These are phyloP conservation scores for Thalassaphorura encarpata DNA, from an alignment of 1,140 invertebrate species.

Conservation along the genomic window DNA sequence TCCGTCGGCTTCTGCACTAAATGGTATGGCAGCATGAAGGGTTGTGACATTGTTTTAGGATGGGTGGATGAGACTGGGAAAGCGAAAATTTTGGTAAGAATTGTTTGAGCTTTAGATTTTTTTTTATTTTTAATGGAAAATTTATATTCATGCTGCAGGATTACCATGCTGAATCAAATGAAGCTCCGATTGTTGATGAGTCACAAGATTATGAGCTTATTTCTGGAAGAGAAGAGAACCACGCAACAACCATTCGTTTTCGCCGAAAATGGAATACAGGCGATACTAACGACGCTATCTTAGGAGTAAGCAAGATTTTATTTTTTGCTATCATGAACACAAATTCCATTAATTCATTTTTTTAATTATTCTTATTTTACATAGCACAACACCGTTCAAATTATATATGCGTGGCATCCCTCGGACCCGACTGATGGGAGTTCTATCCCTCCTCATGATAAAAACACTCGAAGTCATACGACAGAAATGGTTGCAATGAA, in stretches of 20 bases:
- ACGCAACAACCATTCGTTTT: slow-evolving; percentile 22
- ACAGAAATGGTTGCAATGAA: slow-evolving; percentile 10
- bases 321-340: not conserved
- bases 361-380: slow-evolving; percentile 1
- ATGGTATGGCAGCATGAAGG: slow-evolving; percentile 54
- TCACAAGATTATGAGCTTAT: slow-evolving; percentile 64
- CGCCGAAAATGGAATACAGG: slow-evolving; percentile 24
- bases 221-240: slow-evolving; percentile 55
- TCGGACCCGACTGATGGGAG: slow-evolving; percentile 7
- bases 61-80: slow-evolving; percentile 67
- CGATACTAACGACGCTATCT: slow-evolving; percentile 21
- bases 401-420: slow-evolving; percentile 31
- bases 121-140: not conserved
- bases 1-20: slow-evolving; percentile 59
- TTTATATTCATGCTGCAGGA: slow-evolving; percentile 49
- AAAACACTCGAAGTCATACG: slow-evolving; percentile 23
- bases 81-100: slow-evolving; percentile 56
- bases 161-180: slow-evolving; percentile 58
- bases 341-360: not conserved
- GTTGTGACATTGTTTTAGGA: slow-evolving; percentile 65
- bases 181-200: slow-evolving; percentile 55
- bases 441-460: slow-evolving; percentile 17
- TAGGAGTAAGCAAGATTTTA: slow-evolving; percentile 3
- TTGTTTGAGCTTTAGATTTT: not conserved
- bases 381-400: slow-evolving; percentile 14